Percentiles rank a stretch among this genome's conserved stretches.
phyloP scores from a whole-genome alignment of 2,797 vertebrate species.

The Lateolabrax maculatus region DNA sequence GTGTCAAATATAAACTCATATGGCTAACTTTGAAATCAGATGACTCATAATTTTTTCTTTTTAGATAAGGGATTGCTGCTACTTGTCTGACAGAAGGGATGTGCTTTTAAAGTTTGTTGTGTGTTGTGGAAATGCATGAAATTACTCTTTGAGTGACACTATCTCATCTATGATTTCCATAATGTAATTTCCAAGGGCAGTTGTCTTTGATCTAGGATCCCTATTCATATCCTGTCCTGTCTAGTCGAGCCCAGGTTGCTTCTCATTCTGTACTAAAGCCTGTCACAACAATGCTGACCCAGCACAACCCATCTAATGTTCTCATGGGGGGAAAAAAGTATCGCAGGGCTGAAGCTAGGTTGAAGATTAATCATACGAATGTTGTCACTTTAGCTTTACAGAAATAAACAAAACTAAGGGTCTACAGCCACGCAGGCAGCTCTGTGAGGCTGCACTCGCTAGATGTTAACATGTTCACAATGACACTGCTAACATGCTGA shows the following conservation, averaged over 20 bases:
- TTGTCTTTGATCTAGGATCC: constrained; percentile 82
- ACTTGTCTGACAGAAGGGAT: constrained; percentile 52
- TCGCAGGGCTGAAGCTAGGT: constrained; percentile 25
- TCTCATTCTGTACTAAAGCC: constrained; percentile 65
- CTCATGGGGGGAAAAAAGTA: constrained; percentile 15
- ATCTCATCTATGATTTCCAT: constrained; percentile 84
- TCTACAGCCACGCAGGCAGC: background rate
- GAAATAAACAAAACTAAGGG: constrained; percentile 11
- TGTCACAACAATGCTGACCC: constrained; percentile 79
- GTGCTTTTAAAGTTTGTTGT: constrained; percentile 76
- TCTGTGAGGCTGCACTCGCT: background rate
- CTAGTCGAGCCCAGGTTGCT: constrained; percentile 71
- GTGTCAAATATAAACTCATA: constrained; percentile 66
- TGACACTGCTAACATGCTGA: background rate
- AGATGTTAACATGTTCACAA: background rate
- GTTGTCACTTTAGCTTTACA: constrained; percentile 37
- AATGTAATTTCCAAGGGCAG: constrained; percentile 84
- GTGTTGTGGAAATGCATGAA: constrained; percentile 73
- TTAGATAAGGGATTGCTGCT: constrained; percentile 62
- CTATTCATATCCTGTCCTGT: constrained; percentile 82
- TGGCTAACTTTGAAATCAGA: constrained; percentile 64
- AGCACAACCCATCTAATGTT: constrained; percentile 56
- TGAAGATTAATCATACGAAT: constrained; percentile 52
- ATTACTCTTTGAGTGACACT: constrained; percentile 81
- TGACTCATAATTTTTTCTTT: constrained; percentile 50